Evolutionary conservation across 2,113 vertebrate genomes (phyloP).

Genomic region (Sorex fumeus): DNA sequence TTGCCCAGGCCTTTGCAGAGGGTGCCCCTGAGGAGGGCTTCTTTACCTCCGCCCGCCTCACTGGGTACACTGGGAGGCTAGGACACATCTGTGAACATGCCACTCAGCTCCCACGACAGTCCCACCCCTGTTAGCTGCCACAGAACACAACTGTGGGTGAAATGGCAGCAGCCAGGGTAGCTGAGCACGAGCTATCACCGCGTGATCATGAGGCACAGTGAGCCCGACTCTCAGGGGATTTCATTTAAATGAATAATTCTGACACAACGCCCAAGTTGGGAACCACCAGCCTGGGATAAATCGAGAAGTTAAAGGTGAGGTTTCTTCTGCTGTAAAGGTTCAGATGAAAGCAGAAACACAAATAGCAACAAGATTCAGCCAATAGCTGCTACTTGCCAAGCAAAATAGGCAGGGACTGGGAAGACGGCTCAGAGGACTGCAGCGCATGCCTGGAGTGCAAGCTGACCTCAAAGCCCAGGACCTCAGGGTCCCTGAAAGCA

Average conservation of each 20-base stretch:
- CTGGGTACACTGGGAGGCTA: neutral
- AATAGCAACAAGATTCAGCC: slow-evolving; percentile 22
- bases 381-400: neutral
- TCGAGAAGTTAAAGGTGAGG: slow-evolving; percentile 9
- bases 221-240: neutral
- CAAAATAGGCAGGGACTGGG: neutral
- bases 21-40: too few species aligned
- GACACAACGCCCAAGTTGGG: neutral
- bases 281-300: neutral
- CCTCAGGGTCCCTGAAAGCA: too few species aligned
- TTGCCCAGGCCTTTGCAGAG: too few species aligned
- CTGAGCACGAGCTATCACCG: neutral
- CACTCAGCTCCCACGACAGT: neutral
- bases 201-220: neutral
- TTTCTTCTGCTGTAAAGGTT: slow-evolving; percentile 50
- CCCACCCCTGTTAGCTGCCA: neutral
- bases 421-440: too few species aligned
- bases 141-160: neutral
- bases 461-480: too few species aligned
- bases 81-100: neutral
- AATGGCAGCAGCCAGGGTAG: neutral
- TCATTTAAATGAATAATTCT: slow-evolving; percentile 30
- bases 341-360: slow-evolving; percentile 48
- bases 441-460: too few species aligned
- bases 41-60: too few species aligned